Percentiles rank a stretch among this genome's conserved stretches.
phyloP scores from a whole-genome alignment of 2,113 vertebrate genomes.

The Anolis carolinensis region DNA sequence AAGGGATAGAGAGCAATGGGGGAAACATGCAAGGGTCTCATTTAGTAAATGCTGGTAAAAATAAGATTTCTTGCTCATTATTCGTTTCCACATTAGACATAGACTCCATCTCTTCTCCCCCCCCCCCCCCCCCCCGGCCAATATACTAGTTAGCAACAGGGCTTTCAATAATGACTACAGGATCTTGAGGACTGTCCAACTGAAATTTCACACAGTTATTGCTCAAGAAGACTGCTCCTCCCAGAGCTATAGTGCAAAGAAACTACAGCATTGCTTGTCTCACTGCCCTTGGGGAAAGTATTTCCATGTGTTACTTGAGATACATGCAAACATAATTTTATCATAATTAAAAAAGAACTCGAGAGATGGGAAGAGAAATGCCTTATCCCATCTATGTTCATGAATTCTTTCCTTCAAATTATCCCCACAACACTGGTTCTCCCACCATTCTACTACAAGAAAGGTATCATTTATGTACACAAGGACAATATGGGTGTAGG shows the following conservation, averaged over 20 bases:
- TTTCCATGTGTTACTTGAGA: not conserved
- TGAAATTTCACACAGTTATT: not conserved
- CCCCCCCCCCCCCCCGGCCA: not conserved
- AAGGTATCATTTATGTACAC: not conserved
- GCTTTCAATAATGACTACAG: not conserved
- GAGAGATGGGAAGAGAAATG: not conserved
- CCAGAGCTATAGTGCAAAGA: no score
- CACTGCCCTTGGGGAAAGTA: no score
- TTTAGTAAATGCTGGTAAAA: not conserved
- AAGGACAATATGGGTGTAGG: not conserved
- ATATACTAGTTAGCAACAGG: not conserved
- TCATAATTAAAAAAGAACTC: no score
- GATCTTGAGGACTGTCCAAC: not conserved
- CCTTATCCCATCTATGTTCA: not conserved
- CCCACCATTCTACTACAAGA: no score
- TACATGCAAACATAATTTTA: not conserved
- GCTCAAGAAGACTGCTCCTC: not conserved
- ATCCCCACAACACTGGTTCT: not conserved
- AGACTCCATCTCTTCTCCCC: not conserved
- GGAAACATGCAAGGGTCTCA: not conserved
- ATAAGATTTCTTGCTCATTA: not conserved
- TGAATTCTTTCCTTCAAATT: not conserved
- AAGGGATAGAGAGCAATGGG: not conserved
- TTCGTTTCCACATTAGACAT: not conserved
- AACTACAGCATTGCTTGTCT: not conserved